phyloP scores from a whole-genome alignment of 2,888 invertebrate species.

The Spatulosminthurus flaviceps region DNA sequence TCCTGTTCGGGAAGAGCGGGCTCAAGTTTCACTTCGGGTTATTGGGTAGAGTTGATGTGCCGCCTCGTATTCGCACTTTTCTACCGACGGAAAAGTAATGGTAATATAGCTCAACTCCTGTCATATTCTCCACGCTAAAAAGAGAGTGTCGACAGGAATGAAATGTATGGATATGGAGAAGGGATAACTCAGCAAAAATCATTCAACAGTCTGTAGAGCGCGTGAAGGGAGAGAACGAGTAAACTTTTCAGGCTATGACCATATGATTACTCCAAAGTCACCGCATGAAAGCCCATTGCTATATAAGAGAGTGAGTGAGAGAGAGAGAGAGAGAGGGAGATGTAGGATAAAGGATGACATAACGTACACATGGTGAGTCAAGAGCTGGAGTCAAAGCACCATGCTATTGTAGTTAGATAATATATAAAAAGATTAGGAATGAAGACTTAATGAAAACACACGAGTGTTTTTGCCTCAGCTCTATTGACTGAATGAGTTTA shows the following conservation, averaged over 20 bases:
- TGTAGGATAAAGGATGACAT: slow-evolving; percentile 29
- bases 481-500: slow-evolving; percentile 3
- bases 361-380: slow-evolving; percentile 16
- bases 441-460: background rate
- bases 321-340: slow-evolving; percentile 3
- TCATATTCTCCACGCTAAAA: slow-evolving; percentile 38
- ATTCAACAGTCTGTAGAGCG: slow-evolving; percentile 10
- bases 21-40: background rate
- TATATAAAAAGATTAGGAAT: slow-evolving; percentile 13
- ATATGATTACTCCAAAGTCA: background rate
- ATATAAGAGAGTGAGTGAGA: too few relatives aligned
- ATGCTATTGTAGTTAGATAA: background rate
- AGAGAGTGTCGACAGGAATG: slow-evolving; percentile 39
- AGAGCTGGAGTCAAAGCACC: slow-evolving; percentile 1
- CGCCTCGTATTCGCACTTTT: slow-evolving; percentile 4
- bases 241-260: slow-evolving; percentile 37
- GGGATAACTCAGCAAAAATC: slow-evolving; percentile 33
- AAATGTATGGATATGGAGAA: slow-evolving; percentile 26
- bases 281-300: slow-evolving; percentile 16
- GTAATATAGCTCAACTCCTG: slow-evolving; percentile 29
- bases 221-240: slow-evolving; percentile 23
- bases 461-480: background rate
- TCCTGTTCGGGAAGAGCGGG: background rate
- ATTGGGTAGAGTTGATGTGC: slow-evolving; percentile 29
- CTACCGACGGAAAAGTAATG: background rate